Evolutionary conservation across 2,888 invertebrate genomes (phyloP).

Genomic region (Melanargia galathea): DNA sequence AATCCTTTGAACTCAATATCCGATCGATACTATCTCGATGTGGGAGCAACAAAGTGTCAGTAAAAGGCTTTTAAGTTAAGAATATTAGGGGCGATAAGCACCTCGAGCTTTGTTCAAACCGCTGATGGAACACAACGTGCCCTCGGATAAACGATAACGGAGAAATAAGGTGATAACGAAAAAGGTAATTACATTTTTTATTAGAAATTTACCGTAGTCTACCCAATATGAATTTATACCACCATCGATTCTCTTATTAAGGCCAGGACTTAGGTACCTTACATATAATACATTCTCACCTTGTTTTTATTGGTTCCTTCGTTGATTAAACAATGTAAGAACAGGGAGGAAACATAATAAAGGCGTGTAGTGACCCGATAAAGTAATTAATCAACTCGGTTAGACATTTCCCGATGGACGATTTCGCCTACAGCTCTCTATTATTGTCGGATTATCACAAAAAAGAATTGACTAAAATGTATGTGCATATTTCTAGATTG

Average conservation of each 20-base stretch:
- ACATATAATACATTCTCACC: too few relatives aligned
- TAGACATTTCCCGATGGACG: conserved; percentile 30
- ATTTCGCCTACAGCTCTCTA: neutral
- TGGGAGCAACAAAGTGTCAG: neutral
- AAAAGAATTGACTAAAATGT: too few relatives aligned
- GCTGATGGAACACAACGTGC: conserved; percentile 17
- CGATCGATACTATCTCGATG: neutral
- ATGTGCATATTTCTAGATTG: neutral
- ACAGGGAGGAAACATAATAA: conserved; percentile 11
- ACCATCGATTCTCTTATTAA: conserved; percentile 18
- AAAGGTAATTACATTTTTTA: conserved; percentile 23
- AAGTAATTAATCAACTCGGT: conserved; percentile 35
- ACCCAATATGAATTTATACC: conserved; percentile 15
- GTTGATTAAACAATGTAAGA: conserved; percentile 21
- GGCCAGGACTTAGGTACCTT: neutral
- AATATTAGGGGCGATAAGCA: conserved; percentile 24
- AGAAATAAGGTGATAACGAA: conserved; percentile 16
- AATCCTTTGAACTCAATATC: neutral
- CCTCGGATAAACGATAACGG: conserved; percentile 15
- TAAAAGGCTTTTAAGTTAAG: conserved; percentile 23
- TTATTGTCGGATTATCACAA: conserved; percentile 20
- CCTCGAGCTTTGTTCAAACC: conserved; percentile 31
- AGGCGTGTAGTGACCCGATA: conserved; percentile 26
- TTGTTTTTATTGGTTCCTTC: conserved; percentile 9
- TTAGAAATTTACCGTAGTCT: conserved; percentile 1